Percentiles rank a stretch among this genome's conserved stretches.
Conservation (phyloP, 2,797 vertebrate genomes). For the Sebastiscus albofasciatus region DNA sequence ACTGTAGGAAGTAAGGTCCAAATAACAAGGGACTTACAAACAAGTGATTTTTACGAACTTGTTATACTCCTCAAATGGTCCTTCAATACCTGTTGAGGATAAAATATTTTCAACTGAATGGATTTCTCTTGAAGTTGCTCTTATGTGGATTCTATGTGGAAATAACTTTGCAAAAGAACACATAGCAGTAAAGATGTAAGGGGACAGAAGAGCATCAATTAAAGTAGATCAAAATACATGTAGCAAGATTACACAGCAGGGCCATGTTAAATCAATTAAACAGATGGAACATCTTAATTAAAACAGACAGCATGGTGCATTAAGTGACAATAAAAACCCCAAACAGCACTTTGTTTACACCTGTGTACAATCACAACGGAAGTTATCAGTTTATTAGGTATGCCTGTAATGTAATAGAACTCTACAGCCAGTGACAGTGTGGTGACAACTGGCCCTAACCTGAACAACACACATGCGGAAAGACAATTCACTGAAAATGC, state of each 20-base stretch:
- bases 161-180: constrained; percentile 79
- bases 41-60: constrained; percentile 85
- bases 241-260: constrained; percentile 62
- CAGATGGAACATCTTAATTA: constrained; percentile 35
- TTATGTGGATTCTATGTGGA: constrained; percentile 80
- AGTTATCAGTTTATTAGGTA: neutral
- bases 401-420: neutral
- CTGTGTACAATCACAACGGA: neutral
- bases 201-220: constrained; percentile 68
- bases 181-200: constrained; percentile 69
- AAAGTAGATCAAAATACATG: constrained; percentile 60
- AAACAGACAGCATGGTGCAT: constrained; percentile 44
- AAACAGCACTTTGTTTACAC: constrained; percentile 15
- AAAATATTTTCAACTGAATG: constrained; percentile 87
- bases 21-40: constrained; percentile 86
- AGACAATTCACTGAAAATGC: neutral
- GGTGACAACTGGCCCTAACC: neutral
- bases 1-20: constrained; percentile 84
- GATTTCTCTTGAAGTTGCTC: constrained; percentile 73
- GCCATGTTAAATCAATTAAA: constrained; percentile 55
- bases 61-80: constrained; percentile 87
- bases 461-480: neutral
- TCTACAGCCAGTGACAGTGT: neutral
- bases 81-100: constrained; percentile 88
- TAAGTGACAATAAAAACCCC: constrained; percentile 18